Evolutionary conservation across 2,797 vertebrate species (phyloP), one percentile per base, ranked within the genome.

Genomic region (Chanos chanos): DNA sequence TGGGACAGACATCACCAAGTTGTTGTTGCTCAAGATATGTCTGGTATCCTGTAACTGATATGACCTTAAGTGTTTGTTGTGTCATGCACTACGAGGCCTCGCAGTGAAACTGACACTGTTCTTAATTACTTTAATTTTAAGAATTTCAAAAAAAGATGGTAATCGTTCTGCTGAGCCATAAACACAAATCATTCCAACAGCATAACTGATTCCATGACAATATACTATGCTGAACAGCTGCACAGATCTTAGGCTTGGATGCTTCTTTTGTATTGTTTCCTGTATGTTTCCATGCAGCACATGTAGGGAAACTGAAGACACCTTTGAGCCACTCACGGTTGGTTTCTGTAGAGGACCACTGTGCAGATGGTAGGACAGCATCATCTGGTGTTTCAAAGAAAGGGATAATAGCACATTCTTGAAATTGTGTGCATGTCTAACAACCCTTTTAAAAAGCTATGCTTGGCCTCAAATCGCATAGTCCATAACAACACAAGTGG

Each of bases 131-230:
- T n/a, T n/a, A 0, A 8, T 30, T 24, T 60, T 31, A 44, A 33
- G 52, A 3, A 66, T 53, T 30, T 66, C 15, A 3, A 52, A 64
- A 59, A 60, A 66, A n/a, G 66, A 64, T 9, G 43, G 51, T 6
- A 64, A 13, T 19, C 54, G 64, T 52, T 15, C 55, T 21, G 64
- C 51, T 7, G 28, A 66, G 52, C 55, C 47, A 52, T 40, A 59
- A 13, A 30, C 18, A 13, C 59, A 4, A 5, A 52, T 52, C 25
- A 47, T 49, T 8, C 41, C 44, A 48, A 44, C 33, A 18, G 33
- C 65, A 13, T 49, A 49, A 6, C 5, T 1, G 50, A 45, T 50
- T 3, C 45, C 16, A 50, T 40, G 7, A 34, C 61, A 50, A 30
- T 57, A 61, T 31, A 43, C 9, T 61, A 58, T 9, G 7, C 61